These are phyloP conservation scores for Mystacides longicornis DNA, from an alignment of 2,888 invertebrate species.

Conservation along the genomic window DNA sequence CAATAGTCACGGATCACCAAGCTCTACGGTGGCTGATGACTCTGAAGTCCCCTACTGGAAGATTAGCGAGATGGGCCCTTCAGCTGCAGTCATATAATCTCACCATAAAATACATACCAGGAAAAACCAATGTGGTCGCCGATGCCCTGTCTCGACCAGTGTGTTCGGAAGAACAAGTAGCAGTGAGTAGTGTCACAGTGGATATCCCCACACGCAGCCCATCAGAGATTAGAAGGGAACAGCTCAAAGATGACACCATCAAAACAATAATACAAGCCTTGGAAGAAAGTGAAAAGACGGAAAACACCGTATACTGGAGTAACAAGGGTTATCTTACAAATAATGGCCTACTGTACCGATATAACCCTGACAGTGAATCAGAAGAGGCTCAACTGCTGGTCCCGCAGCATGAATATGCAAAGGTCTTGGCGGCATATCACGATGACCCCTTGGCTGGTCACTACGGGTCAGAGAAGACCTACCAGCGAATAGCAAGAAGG, in stretches of 20 bases:
- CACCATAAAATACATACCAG: slow-evolving; percentile 1
- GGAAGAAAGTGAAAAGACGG: neutral
- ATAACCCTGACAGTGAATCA: slow-evolving; percentile 11
- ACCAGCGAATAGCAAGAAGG: slow-evolving; percentile 20
- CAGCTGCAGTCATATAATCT: neutral
- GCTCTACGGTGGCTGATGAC: slow-evolving; percentile 2
- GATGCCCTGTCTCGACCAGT: slow-evolving; percentile 1
- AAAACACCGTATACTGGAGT: slow-evolving; percentile 5
- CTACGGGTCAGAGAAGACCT: slow-evolving; percentile 27
- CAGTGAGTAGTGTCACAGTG: neutral
- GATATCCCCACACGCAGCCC: neutral
- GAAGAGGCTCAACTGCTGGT: slow-evolving; percentile 25
- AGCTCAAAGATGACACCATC: neutral
- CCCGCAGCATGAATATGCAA: slow-evolving; percentile 22
- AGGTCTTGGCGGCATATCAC: slow-evolving; percentile 26
- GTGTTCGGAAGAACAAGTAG: neutral
- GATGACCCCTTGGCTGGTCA: slow-evolving; percentile 28
- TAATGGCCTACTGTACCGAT: slow-evolving; percentile 21
- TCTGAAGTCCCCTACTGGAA: neutral
- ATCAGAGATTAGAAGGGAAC: neutral
- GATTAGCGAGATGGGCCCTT: slow-evolving; percentile 6
- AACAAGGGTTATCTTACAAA: slow-evolving; percentile 13
- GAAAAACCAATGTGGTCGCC: neutral
- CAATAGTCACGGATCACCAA: slow-evolving; percentile 2
- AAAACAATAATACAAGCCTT: neutral